Evolutionary conservation across 2,113 vertebrate species (phyloP), one percentile per base, ranked within the genome.

Genomic region (Tringa solitaria): DNA sequence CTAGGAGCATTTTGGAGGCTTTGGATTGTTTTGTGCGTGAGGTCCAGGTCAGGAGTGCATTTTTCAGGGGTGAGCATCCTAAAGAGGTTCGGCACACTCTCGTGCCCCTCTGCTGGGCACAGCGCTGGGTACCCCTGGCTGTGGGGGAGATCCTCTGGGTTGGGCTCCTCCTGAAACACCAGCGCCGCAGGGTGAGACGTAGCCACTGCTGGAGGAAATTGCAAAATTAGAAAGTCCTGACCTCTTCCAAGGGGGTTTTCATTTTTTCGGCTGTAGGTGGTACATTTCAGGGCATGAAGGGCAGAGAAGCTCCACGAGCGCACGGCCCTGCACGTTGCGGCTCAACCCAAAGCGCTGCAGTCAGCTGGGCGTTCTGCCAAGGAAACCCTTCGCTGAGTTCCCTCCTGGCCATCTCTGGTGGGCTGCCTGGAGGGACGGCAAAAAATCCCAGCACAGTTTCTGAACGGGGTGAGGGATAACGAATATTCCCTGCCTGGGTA

Each of bases 281-380:
- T 72, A 50, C 6, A 0, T 74, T 90, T 59, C 80, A 64, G 53
- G 69, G 70, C 85, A 68, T 12, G 77, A 78, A 84, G 73, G 80
- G 51, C 69, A 93, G 74, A 64, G 72, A 78, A 87, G 16, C 74
- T 76, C 48, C 3, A 2, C 0, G 26, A 82, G 74, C 26, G 30
- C 35, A 4, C 0, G 27, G 65, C 77, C 41, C 48, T 35, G 56
- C 61, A 43, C 0, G 0, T 26, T 43, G 65, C 94, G 50, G 74
- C 78, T 93, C 74, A n/a, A 35, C 69, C 77, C 32, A 7, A 75
- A 87, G 87, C 2, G 0, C 75, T 87, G 77, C 81, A 85, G 78
- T 89, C 91, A 94, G 91, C 81, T 73, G 70, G 87, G 81, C 77
- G 82, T 72, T 35, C 91, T 94, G 95, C 94, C 93, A 93, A 84